Conservation (phyloP, 2,113 vertebrate species). For the Numenius arquata region DNA sequence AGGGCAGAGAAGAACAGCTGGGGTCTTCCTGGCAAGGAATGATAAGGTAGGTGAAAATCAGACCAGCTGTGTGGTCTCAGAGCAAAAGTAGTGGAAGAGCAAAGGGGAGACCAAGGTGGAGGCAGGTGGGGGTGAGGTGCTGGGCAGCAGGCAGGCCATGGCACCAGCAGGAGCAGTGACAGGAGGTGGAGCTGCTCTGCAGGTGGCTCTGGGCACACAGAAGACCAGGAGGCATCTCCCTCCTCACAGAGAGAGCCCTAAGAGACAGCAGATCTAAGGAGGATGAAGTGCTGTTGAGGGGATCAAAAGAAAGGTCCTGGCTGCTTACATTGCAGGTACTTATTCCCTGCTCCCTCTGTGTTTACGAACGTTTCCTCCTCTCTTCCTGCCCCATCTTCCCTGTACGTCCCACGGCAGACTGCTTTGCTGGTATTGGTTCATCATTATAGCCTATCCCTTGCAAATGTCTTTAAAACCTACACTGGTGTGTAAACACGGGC, state of each 20-base stretch:
- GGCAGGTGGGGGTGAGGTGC: accelerated
- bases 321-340: not conserved
- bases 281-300: not conserved
- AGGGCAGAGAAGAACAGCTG: not conserved
- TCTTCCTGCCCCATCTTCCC: not conserved
- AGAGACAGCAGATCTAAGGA: not conserved
- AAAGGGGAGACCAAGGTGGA: not conserved
- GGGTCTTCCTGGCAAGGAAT: not conserved
- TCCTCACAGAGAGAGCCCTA: not conserved
- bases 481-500: not conserved
- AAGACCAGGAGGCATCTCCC: accelerated
- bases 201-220: not conserved
- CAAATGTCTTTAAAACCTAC: not conserved
- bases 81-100: not conserved
- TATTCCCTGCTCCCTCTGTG: not conserved
- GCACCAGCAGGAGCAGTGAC: not conserved
- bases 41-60: not conserved
- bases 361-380: not conserved
- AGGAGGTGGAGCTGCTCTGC: not conserved
- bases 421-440: not conserved
- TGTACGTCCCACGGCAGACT: not conserved
- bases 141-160: not conserved
- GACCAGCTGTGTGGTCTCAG: not conserved
- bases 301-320: not conserved
- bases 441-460: not conserved